Conservation (phyloP, 2,797 vertebrate species). For the Poecilia velifera region DNA sequence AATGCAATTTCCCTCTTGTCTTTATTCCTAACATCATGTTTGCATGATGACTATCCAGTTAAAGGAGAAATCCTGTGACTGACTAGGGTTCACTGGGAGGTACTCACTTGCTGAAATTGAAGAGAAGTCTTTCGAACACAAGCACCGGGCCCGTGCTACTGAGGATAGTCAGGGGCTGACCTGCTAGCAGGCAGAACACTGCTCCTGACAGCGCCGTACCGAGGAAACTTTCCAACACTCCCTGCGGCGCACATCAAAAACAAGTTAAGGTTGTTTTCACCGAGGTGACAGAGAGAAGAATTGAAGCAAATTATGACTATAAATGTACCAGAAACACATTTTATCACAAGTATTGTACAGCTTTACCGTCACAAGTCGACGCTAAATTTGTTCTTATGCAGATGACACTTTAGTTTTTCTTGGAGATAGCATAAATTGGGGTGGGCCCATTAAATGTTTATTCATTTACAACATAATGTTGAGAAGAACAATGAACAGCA, state of each 20-base stretch:
- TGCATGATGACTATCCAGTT: not conserved
- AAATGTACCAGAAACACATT: not conserved
- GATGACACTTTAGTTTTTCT: constrained; percentile 31
- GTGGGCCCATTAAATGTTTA: not conserved
- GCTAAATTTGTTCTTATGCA: constrained; percentile 25
- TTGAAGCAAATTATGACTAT: not conserved
- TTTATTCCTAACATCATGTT: not conserved
- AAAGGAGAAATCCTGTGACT: not conserved
- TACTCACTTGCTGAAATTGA: constrained; percentile 97
- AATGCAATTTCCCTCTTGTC: not conserved
- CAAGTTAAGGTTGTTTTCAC: not conserved
- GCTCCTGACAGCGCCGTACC: constrained; percentile 91
- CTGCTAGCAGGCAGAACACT: constrained; percentile 92
- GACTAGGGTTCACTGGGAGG: not conserved
- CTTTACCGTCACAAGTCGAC: not conserved
- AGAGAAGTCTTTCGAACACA: constrained; percentile 95
- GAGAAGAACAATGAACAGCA: not conserved
- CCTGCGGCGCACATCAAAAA: constrained; percentile 47
- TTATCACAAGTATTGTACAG: not conserved
- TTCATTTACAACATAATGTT: not conserved
- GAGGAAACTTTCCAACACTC: constrained; percentile 88
- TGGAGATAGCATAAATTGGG: not conserved
- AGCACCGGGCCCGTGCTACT: constrained; percentile 98
- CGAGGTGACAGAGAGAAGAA: not conserved
- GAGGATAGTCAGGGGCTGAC: constrained; percentile 95